phyloP scores from a whole-genome alignment of 2,888 invertebrate genomes.

The Dendrolimus houi region DNA sequence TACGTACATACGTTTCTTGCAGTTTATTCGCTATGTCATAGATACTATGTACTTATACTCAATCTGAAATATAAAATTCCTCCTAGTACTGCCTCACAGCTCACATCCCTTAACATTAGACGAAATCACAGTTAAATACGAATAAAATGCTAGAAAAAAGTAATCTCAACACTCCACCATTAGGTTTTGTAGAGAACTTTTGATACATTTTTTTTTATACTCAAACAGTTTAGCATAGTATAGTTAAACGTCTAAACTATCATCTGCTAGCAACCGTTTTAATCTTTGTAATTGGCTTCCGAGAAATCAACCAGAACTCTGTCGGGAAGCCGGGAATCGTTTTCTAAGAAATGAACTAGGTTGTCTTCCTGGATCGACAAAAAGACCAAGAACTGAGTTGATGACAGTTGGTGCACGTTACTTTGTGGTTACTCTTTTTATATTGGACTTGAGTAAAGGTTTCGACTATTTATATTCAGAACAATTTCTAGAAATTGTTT shows the following conservation, averaged over 20 bases:
- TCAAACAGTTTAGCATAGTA: too few relatives aligned
- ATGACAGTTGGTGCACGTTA: constrained; percentile 18
- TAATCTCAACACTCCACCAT: too few relatives aligned
- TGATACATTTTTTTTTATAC: too few relatives aligned
- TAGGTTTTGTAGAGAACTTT: too few relatives aligned
- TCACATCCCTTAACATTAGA: too few relatives aligned
- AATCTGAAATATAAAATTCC: too few relatives aligned
- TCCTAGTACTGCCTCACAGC: too few relatives aligned
- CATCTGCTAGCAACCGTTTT: constrained; percentile 13
- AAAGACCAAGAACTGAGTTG: constrained; percentile 24
- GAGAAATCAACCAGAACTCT: constrained; percentile 44
- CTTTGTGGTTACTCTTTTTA: constrained; percentile 3
- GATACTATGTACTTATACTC: too few relatives aligned
- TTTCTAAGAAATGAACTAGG: constrained; percentile 41
- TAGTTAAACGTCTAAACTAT: constrained; percentile 3
- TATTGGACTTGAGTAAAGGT: neutral
- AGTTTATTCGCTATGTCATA: too few relatives aligned
- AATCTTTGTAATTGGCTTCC: constrained; percentile 27
- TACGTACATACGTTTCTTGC: too few relatives aligned
- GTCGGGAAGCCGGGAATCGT: constrained; percentile 31
- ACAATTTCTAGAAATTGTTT: neutral
- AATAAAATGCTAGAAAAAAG: too few relatives aligned
- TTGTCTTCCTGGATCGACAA: constrained; percentile 40
- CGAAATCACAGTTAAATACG: too few relatives aligned
- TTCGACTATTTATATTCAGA: neutral